phyloP scores from a whole-genome alignment of 1,140 invertebrate genomes.

The Armadillidium nasatum region DNA sequence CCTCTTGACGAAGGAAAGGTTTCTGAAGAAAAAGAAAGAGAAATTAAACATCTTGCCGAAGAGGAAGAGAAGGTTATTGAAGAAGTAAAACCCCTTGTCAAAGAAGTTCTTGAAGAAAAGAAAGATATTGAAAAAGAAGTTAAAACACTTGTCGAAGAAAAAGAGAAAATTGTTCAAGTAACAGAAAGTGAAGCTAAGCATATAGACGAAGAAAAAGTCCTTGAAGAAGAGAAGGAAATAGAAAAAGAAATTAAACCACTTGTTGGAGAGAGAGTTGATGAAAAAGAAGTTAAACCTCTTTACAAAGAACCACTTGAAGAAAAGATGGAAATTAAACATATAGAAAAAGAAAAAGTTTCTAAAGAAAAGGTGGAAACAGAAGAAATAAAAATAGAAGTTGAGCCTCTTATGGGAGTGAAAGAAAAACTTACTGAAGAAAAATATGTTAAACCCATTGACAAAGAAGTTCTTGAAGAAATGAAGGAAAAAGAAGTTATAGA shows the following conservation, averaged over 20 bases:
- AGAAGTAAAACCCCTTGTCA: constrained; percentile 33
- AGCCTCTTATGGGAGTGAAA: background rate
- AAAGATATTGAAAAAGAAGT: no score
- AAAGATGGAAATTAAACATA: background rate
- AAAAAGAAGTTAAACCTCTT: background rate
- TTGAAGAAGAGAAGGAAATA: constrained; percentile 16
- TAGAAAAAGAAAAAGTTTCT: background rate
- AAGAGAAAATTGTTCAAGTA: background rate
- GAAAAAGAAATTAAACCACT: constrained; percentile 18
- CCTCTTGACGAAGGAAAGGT: background rate
- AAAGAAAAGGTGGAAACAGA: background rate
- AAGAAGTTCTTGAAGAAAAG: constrained; percentile 44
- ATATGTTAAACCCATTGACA: background rate
- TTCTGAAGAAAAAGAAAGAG: background rate
- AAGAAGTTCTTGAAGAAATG: background rate
- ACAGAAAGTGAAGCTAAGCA: background rate
- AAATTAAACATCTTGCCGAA: no score
- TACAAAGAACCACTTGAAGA: background rate
- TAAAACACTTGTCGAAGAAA: constrained; percentile 23
- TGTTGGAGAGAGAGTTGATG: background rate
- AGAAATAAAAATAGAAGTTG: constrained; percentile 18
- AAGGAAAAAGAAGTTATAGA: no score
- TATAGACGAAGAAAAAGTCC: no score
- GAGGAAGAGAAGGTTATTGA: no score
- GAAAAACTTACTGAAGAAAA: background rate